Evolutionary conservation across 1,140 invertebrate genomes (phyloP).

Genomic region (Littorina saxatilis): DNA sequence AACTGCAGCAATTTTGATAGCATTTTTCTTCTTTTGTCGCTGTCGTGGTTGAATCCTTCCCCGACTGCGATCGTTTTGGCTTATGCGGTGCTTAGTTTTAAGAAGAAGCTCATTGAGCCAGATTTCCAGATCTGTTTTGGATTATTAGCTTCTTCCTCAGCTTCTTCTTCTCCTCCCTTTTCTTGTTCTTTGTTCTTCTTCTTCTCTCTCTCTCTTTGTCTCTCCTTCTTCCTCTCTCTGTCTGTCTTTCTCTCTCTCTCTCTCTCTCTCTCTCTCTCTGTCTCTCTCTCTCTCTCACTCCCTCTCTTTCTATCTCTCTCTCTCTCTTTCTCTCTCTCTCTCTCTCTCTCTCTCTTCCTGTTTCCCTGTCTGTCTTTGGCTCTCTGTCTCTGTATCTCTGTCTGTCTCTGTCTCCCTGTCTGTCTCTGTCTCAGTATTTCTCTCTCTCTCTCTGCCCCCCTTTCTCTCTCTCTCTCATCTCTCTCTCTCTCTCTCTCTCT

Average conservation of each 20-base stretch:
- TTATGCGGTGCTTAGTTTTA: too few relatives aligned
- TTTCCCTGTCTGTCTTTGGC: not conserved
- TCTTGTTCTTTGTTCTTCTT: not conserved
- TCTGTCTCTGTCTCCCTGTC: not conserved
- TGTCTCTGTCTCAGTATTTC: not conserved
- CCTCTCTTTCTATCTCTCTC: not conserved
- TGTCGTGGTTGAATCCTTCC: too few relatives aligned
- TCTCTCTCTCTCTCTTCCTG: constrained; percentile 1
- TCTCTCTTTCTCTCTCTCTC: constrained; percentile 18
- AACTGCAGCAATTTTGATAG: too few relatives aligned
- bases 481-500: constrained; percentile 7
- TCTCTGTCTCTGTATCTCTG: not conserved
- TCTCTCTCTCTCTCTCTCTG: not conserved
- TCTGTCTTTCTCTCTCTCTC: not conserved
- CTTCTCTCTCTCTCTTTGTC: constrained; percentile 4
- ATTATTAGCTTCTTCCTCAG: too few relatives aligned
- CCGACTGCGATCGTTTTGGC: too few relatives aligned
- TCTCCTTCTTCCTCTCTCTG: constrained; percentile 3
- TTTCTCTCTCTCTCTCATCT: not conserved
- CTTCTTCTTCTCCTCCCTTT: too few relatives aligned
- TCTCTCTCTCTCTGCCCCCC: constrained; percentile 10
- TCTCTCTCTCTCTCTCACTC: too few relatives aligned
- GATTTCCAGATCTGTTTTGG: too few relatives aligned
- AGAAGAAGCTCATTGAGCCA: too few relatives aligned
- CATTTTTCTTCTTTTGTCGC: too few relatives aligned